phyloP scores from a whole-genome alignment of 2,888 invertebrate genomes.

The Lapara coniferarum region DNA sequence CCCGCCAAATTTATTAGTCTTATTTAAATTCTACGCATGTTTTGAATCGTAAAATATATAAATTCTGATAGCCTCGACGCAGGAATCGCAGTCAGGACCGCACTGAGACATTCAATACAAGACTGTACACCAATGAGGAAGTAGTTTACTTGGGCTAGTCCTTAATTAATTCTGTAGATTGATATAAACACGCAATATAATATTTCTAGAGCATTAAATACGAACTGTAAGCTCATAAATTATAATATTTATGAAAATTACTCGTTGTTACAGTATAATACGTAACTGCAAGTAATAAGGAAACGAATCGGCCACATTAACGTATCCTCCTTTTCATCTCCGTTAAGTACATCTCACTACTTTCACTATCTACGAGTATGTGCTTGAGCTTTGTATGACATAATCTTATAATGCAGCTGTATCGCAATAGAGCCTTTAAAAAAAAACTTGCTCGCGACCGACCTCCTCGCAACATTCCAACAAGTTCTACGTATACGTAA shows the following conservation, averaged over 20 bases:
- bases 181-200: neutral
- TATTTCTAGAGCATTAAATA: neutral
- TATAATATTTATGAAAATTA: constrained; percentile 12
- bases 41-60: no score
- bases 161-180: constrained; percentile 7
- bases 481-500: neutral
- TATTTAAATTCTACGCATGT: no score
- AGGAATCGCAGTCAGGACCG: no score
- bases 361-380: constrained; percentile 57
- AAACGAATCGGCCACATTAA: constrained; percentile 39
- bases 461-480: constrained; percentile 27
- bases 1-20: no score
- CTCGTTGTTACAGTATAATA: neutral
- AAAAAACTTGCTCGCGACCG: constrained; percentile 22
- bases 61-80: no score
- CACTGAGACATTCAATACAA: no score
- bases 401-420: constrained; percentile 40
- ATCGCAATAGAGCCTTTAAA: constrained; percentile 25
- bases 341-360: constrained; percentile 47
- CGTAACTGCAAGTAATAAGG: constrained; percentile 47
- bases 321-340: constrained; percentile 49
- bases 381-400: constrained; percentile 47
- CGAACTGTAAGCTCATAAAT: neutral
- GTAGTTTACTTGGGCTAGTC: neutral
- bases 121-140: no score